Base-by-base conservation (phyloP, 2,888 invertebrate species). In the Aphidoletes aphidimyza region DNA sequence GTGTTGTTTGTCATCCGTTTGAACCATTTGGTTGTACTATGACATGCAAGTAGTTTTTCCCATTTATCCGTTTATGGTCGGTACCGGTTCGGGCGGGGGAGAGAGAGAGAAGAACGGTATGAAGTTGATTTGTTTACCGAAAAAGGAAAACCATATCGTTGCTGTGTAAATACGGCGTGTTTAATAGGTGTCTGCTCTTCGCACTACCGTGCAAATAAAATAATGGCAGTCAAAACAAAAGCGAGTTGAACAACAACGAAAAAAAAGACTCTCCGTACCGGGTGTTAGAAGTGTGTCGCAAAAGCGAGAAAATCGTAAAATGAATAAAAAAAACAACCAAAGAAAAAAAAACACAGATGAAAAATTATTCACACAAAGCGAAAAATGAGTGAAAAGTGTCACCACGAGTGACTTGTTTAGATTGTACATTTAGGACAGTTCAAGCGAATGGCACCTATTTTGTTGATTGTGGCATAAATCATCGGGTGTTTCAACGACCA, bases 101-200 rank as follows among this genome's bases (percentile, higher is more conserved):
- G n/a, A n/a, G n/a, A n/a, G n/a, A n/a, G n/a, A n/a, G 47, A 47
- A 17, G 17, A 47, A 19, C 6, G 8, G 47, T 9, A 17, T 19
- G 47, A 19, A 47, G 26, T 54, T 26, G 26, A 54, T 54, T 42
- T 54, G 54, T 54, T 54, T 54, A 54, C 54, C 54, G 11, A 54
- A 54, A 54, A 54, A 14, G 69, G 14, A 30, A 69, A 69, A 30
- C 9, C 30, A 11, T 30, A 69, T 30, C 69, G 69, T 69, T 30
- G 30, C 69, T 69, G 69, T 69, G 30, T 69, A 69, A 69, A 69
- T 69, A 69, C 69, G 34, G 6, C 69, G 69, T 69, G 69, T 69
- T 69, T 69, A 69, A 69, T 30, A 69, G 69, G 69, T 69, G 69
- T 69, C 30, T 69, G 69, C 34, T 69, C 69, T 69, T 69, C 69